phyloP scores from a whole-genome alignment of 2,113 vertebrate genomes.

The Burhinus oedicnemus region DNA sequence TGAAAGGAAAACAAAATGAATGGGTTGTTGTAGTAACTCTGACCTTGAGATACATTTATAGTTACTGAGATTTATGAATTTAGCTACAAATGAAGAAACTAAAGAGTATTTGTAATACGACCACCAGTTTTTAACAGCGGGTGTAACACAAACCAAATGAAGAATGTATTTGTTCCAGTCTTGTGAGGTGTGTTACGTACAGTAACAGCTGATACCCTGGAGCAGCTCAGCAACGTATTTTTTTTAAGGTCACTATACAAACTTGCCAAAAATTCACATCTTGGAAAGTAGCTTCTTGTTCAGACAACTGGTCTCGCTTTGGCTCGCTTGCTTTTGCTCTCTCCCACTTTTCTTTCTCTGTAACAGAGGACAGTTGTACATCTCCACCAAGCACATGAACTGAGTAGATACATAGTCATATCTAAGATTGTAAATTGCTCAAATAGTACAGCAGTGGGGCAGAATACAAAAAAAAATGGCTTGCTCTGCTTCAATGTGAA shows the following conservation, averaged over 20 bases:
- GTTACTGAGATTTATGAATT: conserved; percentile 63
- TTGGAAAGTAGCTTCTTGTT: neutral
- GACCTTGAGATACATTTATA: conserved; percentile 73
- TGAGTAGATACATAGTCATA: neutral
- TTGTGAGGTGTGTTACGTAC: neutral
- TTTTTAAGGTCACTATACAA: neutral
- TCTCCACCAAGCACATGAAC: neutral
- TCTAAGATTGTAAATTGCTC: neutral
- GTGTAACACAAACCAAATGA: neutral
- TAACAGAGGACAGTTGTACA: neutral
- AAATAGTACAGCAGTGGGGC: neutral
- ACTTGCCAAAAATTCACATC: neutral
- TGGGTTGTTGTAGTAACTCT: conserved; percentile 65
- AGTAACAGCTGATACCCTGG: neutral
- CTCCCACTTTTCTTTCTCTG: neutral
- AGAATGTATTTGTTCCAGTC: neutral
- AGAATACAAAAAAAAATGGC: accelerated
- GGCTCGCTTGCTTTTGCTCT: accelerated
- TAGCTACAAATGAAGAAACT: conserved; percentile 41
- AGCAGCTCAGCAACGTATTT: neutral
- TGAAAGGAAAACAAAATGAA: conserved; percentile 78
- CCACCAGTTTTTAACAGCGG: neutral
- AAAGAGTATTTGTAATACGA: conserved; percentile 4
- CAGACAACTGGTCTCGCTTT: neutral
- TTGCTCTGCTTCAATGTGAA: neutral